A percentile compares a stretch with the other conserved stretches of the same genome.
phyloP scores from a whole-genome alignment of 2,797 vertebrate species.

The Sardinella longiceps region DNA sequence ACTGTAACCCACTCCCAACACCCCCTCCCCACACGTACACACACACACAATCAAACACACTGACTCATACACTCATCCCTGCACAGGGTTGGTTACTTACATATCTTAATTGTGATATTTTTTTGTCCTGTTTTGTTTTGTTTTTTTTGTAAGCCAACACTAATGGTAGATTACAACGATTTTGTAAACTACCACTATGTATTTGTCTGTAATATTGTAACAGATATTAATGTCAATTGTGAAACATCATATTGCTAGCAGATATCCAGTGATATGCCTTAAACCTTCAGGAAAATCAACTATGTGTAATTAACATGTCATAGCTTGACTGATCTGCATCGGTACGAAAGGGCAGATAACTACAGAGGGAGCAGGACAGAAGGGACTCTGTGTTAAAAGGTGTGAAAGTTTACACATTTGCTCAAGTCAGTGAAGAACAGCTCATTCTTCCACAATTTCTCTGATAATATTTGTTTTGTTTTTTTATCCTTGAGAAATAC shows the following conservation, averaged over 20 bases:
- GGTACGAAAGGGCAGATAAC: background rate
- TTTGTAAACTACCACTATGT: background rate
- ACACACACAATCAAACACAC: background rate
- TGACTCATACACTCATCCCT: background rate
- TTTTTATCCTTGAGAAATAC: background rate
- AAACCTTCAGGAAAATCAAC: background rate
- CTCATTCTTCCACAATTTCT: background rate
- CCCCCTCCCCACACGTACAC: background rate
- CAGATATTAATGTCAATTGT: background rate
- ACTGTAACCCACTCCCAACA: background rate
- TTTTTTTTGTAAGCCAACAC: conserved; percentile 1
- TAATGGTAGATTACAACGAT: background rate
- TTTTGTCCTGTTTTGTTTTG: background rate
- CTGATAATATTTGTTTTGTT: background rate
- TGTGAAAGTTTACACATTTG: conserved; percentile 3
- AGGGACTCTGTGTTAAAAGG: background rate
- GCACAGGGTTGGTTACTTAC: background rate
- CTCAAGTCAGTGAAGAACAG: background rate
- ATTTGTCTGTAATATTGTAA: conserved; percentile 16
- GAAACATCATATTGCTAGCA: background rate
- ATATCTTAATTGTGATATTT: background rate
- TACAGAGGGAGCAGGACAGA: background rate
- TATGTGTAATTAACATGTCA: background rate
- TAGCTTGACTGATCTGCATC: background rate
- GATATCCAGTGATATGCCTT: conserved; percentile 5